These are phyloP conservation scores for Magallana angulata DNA, from an alignment of 1,140 invertebrate species.

Conservation along the genomic window DNA sequence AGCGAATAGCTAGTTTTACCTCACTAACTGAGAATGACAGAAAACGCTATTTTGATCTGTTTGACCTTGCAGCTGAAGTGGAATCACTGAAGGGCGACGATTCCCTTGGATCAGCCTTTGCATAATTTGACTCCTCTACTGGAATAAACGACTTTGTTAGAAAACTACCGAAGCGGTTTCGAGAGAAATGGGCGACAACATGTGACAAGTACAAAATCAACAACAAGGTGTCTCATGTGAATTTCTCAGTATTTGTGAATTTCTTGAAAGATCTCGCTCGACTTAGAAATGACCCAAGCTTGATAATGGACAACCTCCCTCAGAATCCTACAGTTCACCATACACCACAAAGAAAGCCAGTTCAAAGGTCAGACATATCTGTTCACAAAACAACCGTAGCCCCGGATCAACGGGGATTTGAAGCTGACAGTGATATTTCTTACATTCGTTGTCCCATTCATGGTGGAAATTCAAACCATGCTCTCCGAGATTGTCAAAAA, in stretches of 20 bases:
- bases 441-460: too few relatives aligned
- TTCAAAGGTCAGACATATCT: neutral
- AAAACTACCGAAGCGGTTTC: slow-evolving; percentile 45
- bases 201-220: neutral
- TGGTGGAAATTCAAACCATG: too few relatives aligned
- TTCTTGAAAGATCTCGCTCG: slow-evolving; percentile 12
- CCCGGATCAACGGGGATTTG: too few relatives aligned
- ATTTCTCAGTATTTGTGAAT: slow-evolving; percentile 24
- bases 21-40: neutral
- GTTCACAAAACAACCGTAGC: too few relatives aligned
- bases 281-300: slow-evolving; percentile 25
- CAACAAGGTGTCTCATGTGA: neutral
- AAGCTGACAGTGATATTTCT: too few relatives aligned
- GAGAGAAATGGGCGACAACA: slow-evolving; percentile 52
- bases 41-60: slow-evolving; percentile 39
- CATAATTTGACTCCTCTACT: slow-evolving; percentile 45
- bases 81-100: slow-evolving; percentile 43
- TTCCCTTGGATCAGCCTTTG: slow-evolving; percentile 1
- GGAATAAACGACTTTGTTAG: slow-evolving; percentile 42
- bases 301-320: neutral
- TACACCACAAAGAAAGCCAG: neutral
- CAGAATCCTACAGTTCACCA: neutral
- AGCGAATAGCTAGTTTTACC: slow-evolving; percentile 31
- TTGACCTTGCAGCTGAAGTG: slow-evolving; percentile 44
- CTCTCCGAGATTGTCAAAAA: too few relatives aligned